phyloP scores from a whole-genome alignment of 2,113 vertebrate genomes.

The Epinephelus cyanopodus region DNA sequence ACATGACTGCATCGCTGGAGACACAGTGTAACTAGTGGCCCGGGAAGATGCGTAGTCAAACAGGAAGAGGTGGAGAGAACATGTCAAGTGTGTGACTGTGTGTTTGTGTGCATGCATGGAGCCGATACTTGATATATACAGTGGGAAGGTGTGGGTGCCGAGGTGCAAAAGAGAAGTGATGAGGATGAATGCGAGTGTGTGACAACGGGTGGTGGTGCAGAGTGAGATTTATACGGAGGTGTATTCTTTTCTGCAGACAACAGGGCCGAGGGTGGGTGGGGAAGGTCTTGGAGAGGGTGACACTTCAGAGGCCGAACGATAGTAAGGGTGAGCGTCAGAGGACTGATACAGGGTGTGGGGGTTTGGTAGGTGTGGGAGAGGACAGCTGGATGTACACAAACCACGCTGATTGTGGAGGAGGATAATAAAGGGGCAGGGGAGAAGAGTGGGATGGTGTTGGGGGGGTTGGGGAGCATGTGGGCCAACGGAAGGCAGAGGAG shows the following conservation, averaged over 20 bases:
- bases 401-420: constrained; percentile 48
- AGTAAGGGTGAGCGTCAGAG: not conserved
- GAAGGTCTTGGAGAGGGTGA: constrained; percentile 26
- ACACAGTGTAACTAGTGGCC: constrained; percentile 52
- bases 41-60: constrained; percentile 47
- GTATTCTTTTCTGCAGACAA: constrained; percentile 65
- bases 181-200: constrained; percentile 69
- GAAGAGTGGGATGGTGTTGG: constrained; percentile 21
- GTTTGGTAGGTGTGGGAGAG: constrained; percentile 42
- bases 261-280: constrained; percentile 47
- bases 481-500: not conserved
- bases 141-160: constrained; percentile 30
- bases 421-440: constrained; percentile 50
- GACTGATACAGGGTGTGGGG: not conserved
- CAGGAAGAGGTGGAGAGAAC: constrained; percentile 37
- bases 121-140: constrained; percentile 7
- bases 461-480: constrained; percentile 5
- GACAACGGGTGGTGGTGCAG: constrained; percentile 50
- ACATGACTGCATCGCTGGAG: constrained; percentile 66
- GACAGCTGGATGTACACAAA: constrained; percentile 65
- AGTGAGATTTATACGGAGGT: constrained; percentile 62
- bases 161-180: constrained; percentile 58
- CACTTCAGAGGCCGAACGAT: constrained; percentile 18
- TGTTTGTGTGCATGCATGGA: constrained; percentile 2
- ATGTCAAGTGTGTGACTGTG: constrained; percentile 33